Conservation (phyloP, 1,140 invertebrate species). For the Lepidotrigona ventralis region DNA sequence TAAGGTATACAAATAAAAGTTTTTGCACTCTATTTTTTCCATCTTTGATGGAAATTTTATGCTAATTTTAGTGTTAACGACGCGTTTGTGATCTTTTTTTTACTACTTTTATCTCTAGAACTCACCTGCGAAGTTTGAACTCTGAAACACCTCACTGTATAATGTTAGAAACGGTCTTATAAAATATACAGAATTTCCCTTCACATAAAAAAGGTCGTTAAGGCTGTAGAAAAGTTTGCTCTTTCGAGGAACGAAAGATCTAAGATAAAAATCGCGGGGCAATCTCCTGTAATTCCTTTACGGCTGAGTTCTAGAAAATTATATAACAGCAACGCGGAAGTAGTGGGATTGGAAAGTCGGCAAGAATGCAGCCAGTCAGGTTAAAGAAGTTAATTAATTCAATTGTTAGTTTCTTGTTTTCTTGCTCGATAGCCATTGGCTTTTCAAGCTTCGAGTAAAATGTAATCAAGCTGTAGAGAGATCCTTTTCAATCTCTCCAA, state of each 20-base stretch:
- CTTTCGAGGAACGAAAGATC: neutral
- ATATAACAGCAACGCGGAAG: conserved; percentile 33
- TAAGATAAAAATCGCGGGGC: conserved; percentile 3
- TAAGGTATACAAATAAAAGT: no score
- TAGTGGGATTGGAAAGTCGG: conserved; percentile 33
- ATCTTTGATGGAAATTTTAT: no score
- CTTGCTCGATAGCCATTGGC: neutral
- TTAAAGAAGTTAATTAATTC: conserved; percentile 31
- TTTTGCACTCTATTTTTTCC: no score
- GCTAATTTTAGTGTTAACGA: no score
- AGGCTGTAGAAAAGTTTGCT: neutral
- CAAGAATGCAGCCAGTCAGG: neutral
- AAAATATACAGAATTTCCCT: neutral
- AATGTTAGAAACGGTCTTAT: neutral
- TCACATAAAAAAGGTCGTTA: neutral
- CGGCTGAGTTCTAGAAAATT: conserved; percentile 23
- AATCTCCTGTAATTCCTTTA: conserved; percentile 16
- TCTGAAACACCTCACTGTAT: no score
- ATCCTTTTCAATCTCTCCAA: neutral
- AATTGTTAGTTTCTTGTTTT: neutral
- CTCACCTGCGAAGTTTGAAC: no score
- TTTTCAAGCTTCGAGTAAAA: neutral
- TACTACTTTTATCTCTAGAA: no score
- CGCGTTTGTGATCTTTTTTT: no score
- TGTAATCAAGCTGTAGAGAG: neutral